These are phyloP conservation scores for Drosophila stalkeri DNA, from an alignment of 2,888 invertebrate species.

Conservation along the genomic window DNA sequence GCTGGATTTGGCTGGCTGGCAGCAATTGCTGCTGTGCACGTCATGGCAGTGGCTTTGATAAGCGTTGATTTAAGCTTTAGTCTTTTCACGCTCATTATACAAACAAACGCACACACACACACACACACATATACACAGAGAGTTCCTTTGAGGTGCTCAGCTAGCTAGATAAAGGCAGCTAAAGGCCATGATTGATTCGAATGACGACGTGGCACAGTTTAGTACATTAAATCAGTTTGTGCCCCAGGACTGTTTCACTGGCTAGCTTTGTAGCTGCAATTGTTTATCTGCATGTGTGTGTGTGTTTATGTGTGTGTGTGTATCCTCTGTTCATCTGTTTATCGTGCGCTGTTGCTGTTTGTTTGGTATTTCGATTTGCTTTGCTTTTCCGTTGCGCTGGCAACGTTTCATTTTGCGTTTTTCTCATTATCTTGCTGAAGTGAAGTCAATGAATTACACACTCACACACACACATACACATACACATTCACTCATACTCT, in stretches of 20 bases:
- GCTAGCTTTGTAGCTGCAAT: constrained; percentile 11
- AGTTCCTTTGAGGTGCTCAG: constrained; percentile 35
- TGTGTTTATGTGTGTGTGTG: background rate
- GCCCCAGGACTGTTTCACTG: constrained; percentile 8
- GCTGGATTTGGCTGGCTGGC: constrained; percentile 6
- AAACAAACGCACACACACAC: background rate
- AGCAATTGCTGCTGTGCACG: background rate
- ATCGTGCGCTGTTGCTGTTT: constrained; percentile 5
- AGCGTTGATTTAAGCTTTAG: constrained; percentile 56
- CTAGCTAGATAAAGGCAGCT: constrained; percentile 43
- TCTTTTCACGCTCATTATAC: constrained; percentile 57
- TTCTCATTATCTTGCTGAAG: constrained; percentile 66
- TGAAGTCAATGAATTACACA: constrained; percentile 55
- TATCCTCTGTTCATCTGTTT: constrained; percentile 4
- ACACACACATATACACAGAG: background rate
- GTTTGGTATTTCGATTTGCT: constrained; percentile 37
- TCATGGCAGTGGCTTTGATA: constrained; percentile 48
- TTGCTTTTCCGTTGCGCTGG: constrained; percentile 27
- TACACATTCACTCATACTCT: constrained; percentile 18
- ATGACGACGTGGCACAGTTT: constrained; percentile 32
- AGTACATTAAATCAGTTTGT: constrained; percentile 67
- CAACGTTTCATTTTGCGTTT: constrained; percentile 52
- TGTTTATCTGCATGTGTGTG: background rate
- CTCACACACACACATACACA: constrained; percentile 13
- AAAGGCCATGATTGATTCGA: constrained; percentile 62